Evolutionary conservation across 2,797 vertebrate genomes (phyloP).

Genomic region (Myoxocephalus aenaeus): DNA sequence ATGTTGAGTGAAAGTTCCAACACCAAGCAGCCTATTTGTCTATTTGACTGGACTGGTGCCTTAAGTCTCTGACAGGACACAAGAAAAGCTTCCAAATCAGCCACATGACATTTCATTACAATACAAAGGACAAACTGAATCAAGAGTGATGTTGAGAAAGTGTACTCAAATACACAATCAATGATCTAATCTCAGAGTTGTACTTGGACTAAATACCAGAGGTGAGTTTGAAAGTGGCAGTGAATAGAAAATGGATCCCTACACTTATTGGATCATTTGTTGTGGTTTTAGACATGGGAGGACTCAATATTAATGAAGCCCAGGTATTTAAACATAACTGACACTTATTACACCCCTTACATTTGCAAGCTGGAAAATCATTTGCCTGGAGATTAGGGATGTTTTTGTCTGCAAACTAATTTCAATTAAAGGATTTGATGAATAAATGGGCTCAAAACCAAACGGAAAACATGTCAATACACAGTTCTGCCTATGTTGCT

Average conservation of each 20-base stretch:
- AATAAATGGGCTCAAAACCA: conserved; percentile 34
- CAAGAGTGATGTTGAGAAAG: conserved; percentile 8
- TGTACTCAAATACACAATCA: conserved; percentile 27
- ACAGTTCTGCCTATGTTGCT: conserved; percentile 10
- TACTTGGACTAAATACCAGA: conserved; percentile 23
- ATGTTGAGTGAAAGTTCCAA: background rate
- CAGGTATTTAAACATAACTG: conserved; percentile 33
- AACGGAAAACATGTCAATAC: conserved; percentile 27
- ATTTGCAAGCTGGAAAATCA: conserved; percentile 21
- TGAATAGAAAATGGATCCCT: conserved; percentile 33
- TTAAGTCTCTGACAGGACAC: conserved; percentile 32
- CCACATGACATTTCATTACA: conserved; percentile 8
- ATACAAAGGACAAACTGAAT: conserved; percentile 29
- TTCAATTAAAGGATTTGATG: conserved; percentile 28
- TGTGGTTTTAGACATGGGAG: conserved; percentile 1
- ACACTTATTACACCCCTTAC: conserved; percentile 12
- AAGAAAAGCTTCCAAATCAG: conserved; percentile 44
- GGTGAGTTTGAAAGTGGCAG: conserved; percentile 31
- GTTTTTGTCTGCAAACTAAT: conserved; percentile 11
- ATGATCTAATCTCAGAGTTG: conserved; percentile 14
- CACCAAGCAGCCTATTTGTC: conserved; percentile 11
- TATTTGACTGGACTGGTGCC: conserved; percentile 27
- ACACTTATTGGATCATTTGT: conserved; percentile 23
- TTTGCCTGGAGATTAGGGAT: conserved; percentile 9
- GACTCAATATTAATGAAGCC: conserved; percentile 23